Base-by-base conservation (phyloP, 1,140 invertebrate genomes). In the Meloidogyne floridensis region DNA sequence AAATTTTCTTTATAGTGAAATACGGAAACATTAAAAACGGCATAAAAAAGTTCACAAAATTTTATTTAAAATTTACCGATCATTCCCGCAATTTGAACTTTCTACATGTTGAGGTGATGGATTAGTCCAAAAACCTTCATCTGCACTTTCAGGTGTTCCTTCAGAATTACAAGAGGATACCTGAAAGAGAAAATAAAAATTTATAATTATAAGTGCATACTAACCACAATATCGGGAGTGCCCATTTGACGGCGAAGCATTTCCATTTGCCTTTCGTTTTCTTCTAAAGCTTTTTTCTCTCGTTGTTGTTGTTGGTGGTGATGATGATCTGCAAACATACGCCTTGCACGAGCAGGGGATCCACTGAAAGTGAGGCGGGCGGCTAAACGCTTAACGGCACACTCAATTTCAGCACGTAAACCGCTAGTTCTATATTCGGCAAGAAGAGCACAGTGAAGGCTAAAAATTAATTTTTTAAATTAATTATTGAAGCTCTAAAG, bases 91-190 rank as follows among this genome's bases (percentile, higher is more conserved):
- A 69, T 53, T 47, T 75, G 10, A 20, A 32, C 51, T 43, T 54
- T 56, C 11, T 7, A 32, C 15, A n/a, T 65, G n/a, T 65, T 65
- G 59, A 65, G 59, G 43, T 18, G 77, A 79, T 11, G 56, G 72
- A 15, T 42, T 79, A 51, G 65, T 79, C 77, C 77, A 80, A 54
- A 80, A 80, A 47, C 74, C 80, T n/a, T 75, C 74, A 43, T 80
- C 80, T n/a, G 80, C 75, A 80, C 74, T 80, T n/a, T 80, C 74
- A 7, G 74, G 65, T 51, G 89, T 87, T 69, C 90, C 88, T 75
- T 90, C 88, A 2, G 89, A 90, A 75, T 83, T 87, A 77, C 89
- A 89, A 6, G 89, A 90, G 3, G 87, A 89, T 56, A 89, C 59
- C 15, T 65, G 2, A n/a, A 18, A 65, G 4, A 65, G 6, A 18